Evolutionary conservation across 2,113 vertebrate genomes (phyloP).

Genomic region (Gavia stellata): DNA sequence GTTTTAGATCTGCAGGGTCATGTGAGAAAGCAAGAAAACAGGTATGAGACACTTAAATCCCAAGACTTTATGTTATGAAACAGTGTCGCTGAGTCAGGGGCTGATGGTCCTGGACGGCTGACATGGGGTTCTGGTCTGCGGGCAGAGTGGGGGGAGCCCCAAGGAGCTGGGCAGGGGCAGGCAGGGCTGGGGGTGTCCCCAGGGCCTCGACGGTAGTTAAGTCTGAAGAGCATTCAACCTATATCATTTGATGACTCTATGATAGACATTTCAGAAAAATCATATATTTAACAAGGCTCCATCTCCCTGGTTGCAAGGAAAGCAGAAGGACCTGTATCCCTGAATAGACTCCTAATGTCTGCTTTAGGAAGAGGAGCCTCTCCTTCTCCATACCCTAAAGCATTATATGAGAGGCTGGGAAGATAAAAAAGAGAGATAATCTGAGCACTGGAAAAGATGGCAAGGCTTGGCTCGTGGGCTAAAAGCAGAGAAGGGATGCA

Average conservation of each 20-base stretch:
- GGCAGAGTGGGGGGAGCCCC: neutral
- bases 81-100: neutral
- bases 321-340: neutral
- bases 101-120: rapidly evolving
- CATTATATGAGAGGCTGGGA: neutral
- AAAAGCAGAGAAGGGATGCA: neutral
- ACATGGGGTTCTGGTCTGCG: too few species aligned
- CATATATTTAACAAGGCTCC: neutral
- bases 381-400: neutral
- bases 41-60: neutral
- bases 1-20: neutral
- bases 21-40: neutral
- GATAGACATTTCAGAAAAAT: neutral
- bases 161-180: neutral
- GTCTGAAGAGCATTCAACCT: neutral
- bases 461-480: neutral
- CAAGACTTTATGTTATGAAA: neutral
- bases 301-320: neutral
- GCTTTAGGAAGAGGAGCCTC: neutral
- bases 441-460: neutral
- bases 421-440: neutral
- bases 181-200: too few species aligned
- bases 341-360: neutral
- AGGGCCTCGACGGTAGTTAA: neutral
- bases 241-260: neutral